These are phyloP conservation scores for Corythornis madagascariensis DNA, from an alignment of 2,113 vertebrate genomes.

Conservation along the genomic window DNA sequence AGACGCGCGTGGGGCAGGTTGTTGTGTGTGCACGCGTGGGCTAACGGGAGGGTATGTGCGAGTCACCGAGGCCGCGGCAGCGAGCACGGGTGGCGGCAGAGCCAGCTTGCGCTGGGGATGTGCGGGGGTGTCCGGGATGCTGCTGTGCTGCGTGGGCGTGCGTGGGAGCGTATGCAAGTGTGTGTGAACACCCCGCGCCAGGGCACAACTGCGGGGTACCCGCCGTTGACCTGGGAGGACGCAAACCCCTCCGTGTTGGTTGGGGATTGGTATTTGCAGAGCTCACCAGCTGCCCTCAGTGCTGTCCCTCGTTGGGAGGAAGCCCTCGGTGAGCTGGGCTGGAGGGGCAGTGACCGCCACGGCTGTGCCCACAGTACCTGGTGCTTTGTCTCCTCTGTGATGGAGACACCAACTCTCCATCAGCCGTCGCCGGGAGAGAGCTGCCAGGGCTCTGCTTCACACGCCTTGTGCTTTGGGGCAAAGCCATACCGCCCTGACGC, in stretches of 20 bases:
- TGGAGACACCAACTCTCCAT: not conserved
- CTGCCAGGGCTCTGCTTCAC: not conserved
- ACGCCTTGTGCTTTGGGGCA: fast-evolving
- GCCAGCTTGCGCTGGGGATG: not conserved
- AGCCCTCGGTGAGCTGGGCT: fast-evolving
- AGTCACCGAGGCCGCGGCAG: not conserved
- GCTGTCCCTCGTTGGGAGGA: not conserved
- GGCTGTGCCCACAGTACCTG: fast-evolving
- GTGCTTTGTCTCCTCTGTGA: fast-evolving
- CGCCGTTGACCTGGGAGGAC: not conserved
- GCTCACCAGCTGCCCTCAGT: not conserved
- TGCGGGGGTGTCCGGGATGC: not conserved
- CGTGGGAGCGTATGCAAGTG: not conserved
- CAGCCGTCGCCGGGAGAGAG: not conserved
- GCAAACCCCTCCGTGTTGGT: no score
- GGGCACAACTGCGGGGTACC: no score
- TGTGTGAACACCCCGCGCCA: not conserved
- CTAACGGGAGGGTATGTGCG: not conserved
- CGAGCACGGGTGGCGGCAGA: not conserved
- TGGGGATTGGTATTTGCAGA: not conserved
- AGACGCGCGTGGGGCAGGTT: not conserved
- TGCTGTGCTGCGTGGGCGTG: not conserved
- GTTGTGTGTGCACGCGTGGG: not conserved
- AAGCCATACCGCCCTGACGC: not conserved
- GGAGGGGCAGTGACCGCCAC: not conserved